Conservation (phyloP, 2,797 vertebrate genomes). For the Cuniculus paca region DNA sequence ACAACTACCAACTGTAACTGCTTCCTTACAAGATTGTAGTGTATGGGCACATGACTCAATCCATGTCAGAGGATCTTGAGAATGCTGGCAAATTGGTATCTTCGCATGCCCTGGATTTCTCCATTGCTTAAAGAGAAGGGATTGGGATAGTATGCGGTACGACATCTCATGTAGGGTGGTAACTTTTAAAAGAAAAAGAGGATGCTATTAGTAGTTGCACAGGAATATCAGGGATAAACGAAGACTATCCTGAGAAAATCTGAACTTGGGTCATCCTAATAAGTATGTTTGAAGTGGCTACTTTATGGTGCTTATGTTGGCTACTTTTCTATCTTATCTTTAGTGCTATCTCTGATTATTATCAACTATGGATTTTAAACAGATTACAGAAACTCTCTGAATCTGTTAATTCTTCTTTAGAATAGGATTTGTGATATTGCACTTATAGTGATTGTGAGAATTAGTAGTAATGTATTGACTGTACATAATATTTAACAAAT, state of each 20-base stretch:
- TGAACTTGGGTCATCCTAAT: neutral
- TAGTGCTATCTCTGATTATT: slow-evolving; percentile 47
- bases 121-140: slow-evolving; percentile 26
- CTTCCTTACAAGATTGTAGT: neutral
- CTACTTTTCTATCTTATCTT: slow-evolving; percentile 42
- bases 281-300: neutral
- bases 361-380: neutral
- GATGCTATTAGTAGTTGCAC: neutral
- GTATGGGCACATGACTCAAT: neutral
- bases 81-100: too few species aligned
- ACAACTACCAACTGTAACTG: too few species aligned
- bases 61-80: neutral
- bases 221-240: neutral
- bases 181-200: slow-evolving; percentile 32
- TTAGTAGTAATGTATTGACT: neutral
- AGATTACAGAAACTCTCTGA: slow-evolving; percentile 9
- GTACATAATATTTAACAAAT: slow-evolving; percentile 1
- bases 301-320: neutral
- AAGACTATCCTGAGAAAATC: slow-evolving; percentile 15
- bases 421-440: slow-evolving; percentile 16
- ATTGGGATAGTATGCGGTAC: neutral
- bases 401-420: neutral
- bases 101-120: neutral
- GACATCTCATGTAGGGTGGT: neutral
- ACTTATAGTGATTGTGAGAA: slow-evolving; percentile 50